Evolutionary conservation across 1,140 invertebrate genomes (phyloP).

Genomic region (Temnothorax longispinosus): DNA sequence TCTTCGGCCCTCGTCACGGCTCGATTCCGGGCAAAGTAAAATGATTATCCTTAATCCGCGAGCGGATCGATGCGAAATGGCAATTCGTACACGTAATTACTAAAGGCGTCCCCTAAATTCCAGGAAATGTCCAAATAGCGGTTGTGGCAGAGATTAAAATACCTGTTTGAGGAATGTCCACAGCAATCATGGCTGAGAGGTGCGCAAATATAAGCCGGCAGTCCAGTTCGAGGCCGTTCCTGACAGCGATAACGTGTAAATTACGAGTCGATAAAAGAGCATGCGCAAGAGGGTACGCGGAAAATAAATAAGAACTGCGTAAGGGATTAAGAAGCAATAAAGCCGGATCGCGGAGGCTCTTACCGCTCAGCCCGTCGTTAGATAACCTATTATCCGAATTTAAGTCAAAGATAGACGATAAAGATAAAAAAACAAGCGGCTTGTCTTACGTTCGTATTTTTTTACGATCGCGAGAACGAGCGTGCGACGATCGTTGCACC

Average conservation of each 20-base stretch:
- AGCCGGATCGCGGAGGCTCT: not conserved
- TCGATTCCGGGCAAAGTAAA: not conserved
- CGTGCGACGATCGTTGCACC: conserved; percentile 33
- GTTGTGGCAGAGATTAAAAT: conserved; percentile 28
- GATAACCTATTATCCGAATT: conserved; percentile 55
- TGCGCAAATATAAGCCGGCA: conserved; percentile 37
- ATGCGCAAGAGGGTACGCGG: not conserved
- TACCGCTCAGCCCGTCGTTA: not conserved
- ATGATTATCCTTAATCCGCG: conserved; percentile 20
- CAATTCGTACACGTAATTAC: conserved; percentile 31
- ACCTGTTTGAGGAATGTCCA: conserved; percentile 23
- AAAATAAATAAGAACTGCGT: conserved; percentile 35
- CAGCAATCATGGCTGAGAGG: not conserved
- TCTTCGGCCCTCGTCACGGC: not conserved
- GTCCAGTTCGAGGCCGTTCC: conserved; percentile 19
- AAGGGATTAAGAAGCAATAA: conserved; percentile 58
- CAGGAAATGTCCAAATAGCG: conserved; percentile 26
- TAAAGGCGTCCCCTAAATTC: conserved; percentile 10
- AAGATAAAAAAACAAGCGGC: conserved; percentile 17
- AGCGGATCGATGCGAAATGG: not conserved
- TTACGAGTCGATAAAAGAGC: conserved; percentile 45
- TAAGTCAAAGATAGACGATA: conserved; percentile 56
- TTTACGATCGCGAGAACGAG: conserved; percentile 37
- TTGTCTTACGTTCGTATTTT: conserved; percentile 22
- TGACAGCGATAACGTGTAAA: conserved; percentile 43